Percentiles rank a stretch among this genome's conserved stretches.
Evolutionary conservation across 2,113 vertebrate species (phyloP).

Genomic region (Erpornis zantholeuca): DNA sequence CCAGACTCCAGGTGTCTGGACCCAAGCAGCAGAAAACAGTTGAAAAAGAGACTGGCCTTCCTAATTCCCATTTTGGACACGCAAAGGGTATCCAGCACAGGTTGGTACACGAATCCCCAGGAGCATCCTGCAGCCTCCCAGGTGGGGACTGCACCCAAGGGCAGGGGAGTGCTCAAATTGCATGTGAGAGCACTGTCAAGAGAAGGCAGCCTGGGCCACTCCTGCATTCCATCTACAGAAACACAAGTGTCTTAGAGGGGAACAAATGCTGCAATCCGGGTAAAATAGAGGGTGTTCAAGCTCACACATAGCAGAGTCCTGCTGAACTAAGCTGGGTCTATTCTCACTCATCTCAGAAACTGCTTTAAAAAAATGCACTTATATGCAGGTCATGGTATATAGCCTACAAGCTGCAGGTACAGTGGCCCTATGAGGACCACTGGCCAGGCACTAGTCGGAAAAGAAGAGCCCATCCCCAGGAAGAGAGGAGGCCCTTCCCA

Average conservation of each 20-base stretch:
- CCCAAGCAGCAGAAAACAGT: neutral
- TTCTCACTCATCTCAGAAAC: neutral
- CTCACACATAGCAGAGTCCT: neutral
- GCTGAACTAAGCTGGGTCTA: neutral
- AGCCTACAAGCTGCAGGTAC: neutral
- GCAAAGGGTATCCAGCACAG: neutral
- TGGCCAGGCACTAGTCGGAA: neutral
- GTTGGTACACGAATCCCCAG: accelerated
- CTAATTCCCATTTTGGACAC: neutral
- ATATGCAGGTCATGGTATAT: neutral
- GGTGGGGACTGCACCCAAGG: neutral
- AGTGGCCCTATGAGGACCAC: accelerated
- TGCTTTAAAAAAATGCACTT: neutral
- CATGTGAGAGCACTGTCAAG: neutral
- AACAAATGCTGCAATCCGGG: neutral
- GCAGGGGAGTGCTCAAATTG: accelerated
- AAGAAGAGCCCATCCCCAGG: neutral
- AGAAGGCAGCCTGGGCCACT: neutral
- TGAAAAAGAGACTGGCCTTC: neutral
- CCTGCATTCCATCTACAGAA: neutral
- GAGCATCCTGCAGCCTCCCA: accelerated
- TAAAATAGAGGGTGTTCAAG: neutral
- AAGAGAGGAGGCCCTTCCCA: neutral
- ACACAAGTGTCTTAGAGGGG: neutral
- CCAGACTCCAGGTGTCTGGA: neutral